A percentile compares a stretch with the other conserved stretches of the same genome.
phyloP scores from a whole-genome alignment of 2,797 vertebrate species.

The Poeciliopsis presidionis region DNA sequence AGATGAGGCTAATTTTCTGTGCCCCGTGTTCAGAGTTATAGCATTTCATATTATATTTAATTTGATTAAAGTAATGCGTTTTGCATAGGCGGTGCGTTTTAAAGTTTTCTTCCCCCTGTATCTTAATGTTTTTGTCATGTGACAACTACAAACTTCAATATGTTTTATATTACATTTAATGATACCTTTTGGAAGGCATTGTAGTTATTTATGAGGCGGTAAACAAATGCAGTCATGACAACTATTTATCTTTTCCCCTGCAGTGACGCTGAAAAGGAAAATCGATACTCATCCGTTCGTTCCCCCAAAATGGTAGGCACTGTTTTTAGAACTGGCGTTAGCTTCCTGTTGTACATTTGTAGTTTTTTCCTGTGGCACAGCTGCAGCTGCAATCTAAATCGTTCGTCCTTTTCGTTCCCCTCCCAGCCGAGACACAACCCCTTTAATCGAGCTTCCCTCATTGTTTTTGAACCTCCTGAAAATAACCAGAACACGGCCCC shows the following conservation, averaged over 20 bases:
- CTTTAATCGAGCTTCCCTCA: conserved; percentile 74
- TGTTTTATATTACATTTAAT: neutral
- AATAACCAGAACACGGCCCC: conserved; percentile 34
- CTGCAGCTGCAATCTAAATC: neutral
- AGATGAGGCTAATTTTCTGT: conserved; percentile 1
- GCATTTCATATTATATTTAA: neutral
- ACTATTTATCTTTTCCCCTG: neutral
- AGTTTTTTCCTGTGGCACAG: neutral
- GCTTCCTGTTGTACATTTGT: neutral
- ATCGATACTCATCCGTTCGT: conserved; percentile 34
- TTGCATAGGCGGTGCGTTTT: neutral
- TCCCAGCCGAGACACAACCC: conserved; percentile 81
- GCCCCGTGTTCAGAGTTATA: neutral
- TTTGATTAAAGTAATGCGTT: neutral
- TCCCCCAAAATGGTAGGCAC: conserved; percentile 74
- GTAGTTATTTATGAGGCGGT: neutral
- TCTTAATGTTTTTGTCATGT: neutral
- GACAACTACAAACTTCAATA: neutral
- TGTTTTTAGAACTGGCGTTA: neutral
- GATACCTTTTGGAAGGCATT: neutral
- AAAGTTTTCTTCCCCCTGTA: neutral
- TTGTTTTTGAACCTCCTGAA: conserved; percentile 65
- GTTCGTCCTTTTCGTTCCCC: conserved; percentile 3
- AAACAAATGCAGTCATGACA: neutral
- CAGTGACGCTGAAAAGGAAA: conserved; percentile 66